Evolutionary conservation across 2,797 vertebrate genomes (phyloP).

Genomic region (Eremophila alpestris): DNA sequence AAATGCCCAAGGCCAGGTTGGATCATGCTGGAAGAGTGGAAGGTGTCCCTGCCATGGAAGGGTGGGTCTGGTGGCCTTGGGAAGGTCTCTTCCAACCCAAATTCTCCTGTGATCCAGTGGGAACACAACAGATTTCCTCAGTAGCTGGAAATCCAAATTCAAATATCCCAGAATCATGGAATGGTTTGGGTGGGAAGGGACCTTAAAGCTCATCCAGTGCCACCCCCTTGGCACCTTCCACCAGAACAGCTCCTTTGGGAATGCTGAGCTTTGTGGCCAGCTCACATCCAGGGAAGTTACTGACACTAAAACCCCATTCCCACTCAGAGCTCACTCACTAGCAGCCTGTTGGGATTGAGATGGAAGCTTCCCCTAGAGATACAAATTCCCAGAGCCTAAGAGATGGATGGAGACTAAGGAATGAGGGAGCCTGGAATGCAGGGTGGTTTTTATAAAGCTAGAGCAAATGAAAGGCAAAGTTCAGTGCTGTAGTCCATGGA

Average conservation of each 20-base stretch:
- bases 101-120: background rate
- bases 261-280: background rate
- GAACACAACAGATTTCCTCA: background rate
- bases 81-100: too few species aligned
- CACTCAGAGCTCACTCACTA: background rate
- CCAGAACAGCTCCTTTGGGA: accelerated
- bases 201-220: background rate
- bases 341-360: background rate
- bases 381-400: background rate
- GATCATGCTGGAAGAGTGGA: accelerated
- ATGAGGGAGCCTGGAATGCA: background rate
- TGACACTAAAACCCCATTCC: background rate
- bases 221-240: background rate
- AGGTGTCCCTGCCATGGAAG: background rate
- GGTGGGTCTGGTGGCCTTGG: background rate
- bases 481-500: background rate
- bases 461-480: background rate
- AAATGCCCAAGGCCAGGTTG: background rate
- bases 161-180: background rate
- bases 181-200: background rate
- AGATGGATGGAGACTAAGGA: background rate
- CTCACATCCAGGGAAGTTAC: background rate
- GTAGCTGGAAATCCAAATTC: background rate
- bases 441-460: background rate
- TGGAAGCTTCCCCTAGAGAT: background rate